Evolutionary conservation across 2,797 vertebrate genomes (phyloP).

Genomic region (Myotis planiceps): DNA sequence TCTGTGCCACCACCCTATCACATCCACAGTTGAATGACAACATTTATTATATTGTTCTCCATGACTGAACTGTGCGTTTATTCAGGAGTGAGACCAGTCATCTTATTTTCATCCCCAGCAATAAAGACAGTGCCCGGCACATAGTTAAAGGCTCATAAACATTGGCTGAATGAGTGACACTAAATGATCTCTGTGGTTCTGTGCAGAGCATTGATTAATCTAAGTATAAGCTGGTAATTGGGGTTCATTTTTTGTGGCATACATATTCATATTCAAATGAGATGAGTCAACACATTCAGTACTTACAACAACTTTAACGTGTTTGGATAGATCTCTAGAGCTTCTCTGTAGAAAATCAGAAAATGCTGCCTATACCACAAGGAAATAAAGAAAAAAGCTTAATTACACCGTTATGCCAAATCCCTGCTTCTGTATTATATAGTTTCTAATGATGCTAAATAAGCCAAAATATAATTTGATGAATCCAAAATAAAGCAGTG

Average conservation of each 20-base stretch:
- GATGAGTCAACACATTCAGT: slow-evolving; percentile 50
- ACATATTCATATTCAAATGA: neutral
- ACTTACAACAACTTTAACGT: slow-evolving; percentile 99
- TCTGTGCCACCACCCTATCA: neutral
- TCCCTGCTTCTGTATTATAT: neutral
- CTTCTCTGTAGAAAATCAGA: slow-evolving; percentile 99
- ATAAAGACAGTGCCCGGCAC: neutral
- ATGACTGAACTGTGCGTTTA: neutral
- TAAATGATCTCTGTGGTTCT: neutral
- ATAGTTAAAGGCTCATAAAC: neutral
- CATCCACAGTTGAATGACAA: accelerated
- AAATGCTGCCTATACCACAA: slow-evolving; percentile 93
- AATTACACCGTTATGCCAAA: neutral
- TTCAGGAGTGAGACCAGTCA: neutral
- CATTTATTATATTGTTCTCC: neutral
- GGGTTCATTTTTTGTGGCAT: neutral
- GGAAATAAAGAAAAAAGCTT: slow-evolving; percentile 18
- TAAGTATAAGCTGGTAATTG: neutral
- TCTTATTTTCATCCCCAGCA: neutral
- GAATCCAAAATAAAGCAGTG: neutral
- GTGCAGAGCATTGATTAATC: neutral
- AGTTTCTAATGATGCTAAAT: neutral
- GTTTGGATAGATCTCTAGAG: slow-evolving; percentile 98
- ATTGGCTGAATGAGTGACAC: neutral
- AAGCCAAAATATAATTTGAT: neutral